Percentiles rank a stretch among this genome's conserved stretches.
Conservation (phyloP, 1,140 invertebrate species). For the Brachionus asplanchnoidis region DNA sequence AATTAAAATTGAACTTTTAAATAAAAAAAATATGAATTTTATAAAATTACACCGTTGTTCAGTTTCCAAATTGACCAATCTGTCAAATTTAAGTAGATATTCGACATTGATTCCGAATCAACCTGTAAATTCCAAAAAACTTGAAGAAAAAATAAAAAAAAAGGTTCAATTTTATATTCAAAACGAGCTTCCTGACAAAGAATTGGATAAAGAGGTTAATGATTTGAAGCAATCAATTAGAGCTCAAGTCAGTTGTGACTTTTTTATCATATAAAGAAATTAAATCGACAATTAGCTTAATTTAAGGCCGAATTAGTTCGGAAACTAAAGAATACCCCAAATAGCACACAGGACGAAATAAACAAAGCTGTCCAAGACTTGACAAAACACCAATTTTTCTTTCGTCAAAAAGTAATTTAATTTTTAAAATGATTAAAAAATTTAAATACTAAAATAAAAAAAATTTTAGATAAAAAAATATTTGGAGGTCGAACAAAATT, state of each 20-base stretch:
- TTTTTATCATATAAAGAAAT: neutral
- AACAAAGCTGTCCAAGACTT: neutral
- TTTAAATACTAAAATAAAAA: neutral
- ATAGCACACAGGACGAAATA: neutral
- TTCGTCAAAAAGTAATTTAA: neutral
- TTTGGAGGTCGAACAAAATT: neutral
- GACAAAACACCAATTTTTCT: neutral
- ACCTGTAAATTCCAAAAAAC: neutral
- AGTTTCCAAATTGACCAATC: neutral
- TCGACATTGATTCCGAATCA: neutral
- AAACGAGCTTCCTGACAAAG: neutral
- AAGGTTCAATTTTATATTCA: neutral
- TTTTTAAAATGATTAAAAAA: neutral
- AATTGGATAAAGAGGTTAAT: neutral
- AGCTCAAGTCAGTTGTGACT: neutral
- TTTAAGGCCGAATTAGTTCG: neutral
- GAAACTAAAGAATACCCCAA: neutral
- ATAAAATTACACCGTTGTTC: neutral
- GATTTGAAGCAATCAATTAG: neutral
- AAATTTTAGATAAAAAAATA: neutral
- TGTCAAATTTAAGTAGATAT: neutral
- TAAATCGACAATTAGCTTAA: neutral
- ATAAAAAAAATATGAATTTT: neutral
- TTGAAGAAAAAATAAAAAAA: slow-evolving; percentile 13
- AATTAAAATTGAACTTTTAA: neutral